A percentile compares a stretch with the other conserved stretches of the same genome.
These are phyloP conservation scores for Uropetala carovei DNA, from an alignment of 2,888 invertebrate genomes.

Conservation along the genomic window DNA sequence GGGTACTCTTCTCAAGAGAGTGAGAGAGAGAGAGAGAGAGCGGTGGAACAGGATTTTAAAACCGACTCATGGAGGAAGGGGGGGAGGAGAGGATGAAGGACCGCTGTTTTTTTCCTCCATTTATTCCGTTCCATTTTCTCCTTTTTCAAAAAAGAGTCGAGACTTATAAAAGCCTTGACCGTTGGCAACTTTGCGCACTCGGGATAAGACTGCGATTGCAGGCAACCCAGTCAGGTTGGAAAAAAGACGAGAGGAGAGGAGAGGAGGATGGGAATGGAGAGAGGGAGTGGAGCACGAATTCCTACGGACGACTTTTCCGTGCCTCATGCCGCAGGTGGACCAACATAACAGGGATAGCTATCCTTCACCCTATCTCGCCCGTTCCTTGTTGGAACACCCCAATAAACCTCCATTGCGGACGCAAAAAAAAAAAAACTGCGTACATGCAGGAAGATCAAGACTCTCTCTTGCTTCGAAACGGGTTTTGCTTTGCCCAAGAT, in stretches of 20 bases:
- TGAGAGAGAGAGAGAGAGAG: neutral
- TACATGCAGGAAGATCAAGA: neutral
- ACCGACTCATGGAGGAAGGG: too few species aligned
- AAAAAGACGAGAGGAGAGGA: too few species aligned
- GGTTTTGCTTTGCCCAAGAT: too few species aligned
- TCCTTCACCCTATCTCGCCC: neutral
- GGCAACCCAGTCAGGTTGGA: neutral
- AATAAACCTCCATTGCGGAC: neutral
- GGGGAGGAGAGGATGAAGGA: neutral
- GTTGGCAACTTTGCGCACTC: conserved; percentile 14
- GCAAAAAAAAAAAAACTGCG: neutral
- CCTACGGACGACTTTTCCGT: neutral
- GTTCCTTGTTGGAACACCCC: neutral
- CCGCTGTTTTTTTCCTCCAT: neutral
- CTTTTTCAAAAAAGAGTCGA: neutral
- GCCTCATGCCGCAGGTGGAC: neutral
- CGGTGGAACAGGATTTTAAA: too few species aligned
- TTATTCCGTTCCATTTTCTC: neutral
- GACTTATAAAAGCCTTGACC: conserved; percentile 27
- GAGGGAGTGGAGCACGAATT: neutral
- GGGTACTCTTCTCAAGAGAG: neutral
- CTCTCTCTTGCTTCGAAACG: too few species aligned
- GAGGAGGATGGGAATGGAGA: neutral
- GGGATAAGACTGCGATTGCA: neutral
- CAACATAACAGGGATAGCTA: neutral